Evolutionary conservation across 1,140 invertebrate genomes (phyloP).

Genomic region (Drosophila kanapiae): DNA sequence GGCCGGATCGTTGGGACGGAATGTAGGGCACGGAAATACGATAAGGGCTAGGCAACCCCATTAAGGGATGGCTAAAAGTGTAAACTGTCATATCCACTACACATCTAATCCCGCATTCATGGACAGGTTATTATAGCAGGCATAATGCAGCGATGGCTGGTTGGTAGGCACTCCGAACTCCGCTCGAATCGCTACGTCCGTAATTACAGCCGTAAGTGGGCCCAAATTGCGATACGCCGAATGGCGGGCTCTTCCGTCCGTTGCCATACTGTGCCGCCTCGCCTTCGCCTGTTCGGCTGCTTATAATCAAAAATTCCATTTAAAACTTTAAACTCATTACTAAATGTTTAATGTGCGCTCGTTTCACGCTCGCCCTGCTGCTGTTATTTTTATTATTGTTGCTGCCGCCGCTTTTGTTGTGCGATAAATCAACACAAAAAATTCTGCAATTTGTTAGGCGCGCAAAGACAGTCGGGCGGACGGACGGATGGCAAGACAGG

Average conservation of each 20-base stretch:
- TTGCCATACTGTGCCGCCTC: not conserved
- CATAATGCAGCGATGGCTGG: constrained; percentile 11
- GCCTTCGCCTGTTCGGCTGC: constrained; percentile 8
- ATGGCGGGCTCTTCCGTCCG: constrained; percentile 18
- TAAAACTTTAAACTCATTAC: constrained; percentile 83
- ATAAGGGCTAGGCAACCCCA: constrained; percentile 15
- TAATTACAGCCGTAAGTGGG: constrained; percentile 52
- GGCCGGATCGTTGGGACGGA: constrained; percentile 30
- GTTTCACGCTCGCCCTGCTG: constrained; percentile 36
- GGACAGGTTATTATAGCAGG: constrained; percentile 29
- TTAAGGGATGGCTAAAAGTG: constrained; percentile 9
- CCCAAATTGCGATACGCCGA: constrained; percentile 48
- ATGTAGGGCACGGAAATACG: constrained; percentile 30
- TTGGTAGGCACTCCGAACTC: constrained; percentile 6
- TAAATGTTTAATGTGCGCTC: constrained; percentile 80
- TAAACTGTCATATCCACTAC: constrained; percentile 34
- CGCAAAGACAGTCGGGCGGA: constrained; percentile 36
- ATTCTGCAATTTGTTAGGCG: constrained; percentile 78
- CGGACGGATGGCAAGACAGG: constrained; percentile 22
- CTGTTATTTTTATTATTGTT: constrained; percentile 52
- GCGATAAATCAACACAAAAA: constrained; percentile 65
- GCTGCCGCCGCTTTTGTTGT: constrained; percentile 20
- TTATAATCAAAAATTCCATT: constrained; percentile 80
- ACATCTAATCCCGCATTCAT: constrained; percentile 40
- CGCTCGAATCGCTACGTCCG: constrained; percentile 5